Evolutionary conservation across 2,113 vertebrate genomes (phyloP).

Genomic region (Psittacula cyanocephala): DNA sequence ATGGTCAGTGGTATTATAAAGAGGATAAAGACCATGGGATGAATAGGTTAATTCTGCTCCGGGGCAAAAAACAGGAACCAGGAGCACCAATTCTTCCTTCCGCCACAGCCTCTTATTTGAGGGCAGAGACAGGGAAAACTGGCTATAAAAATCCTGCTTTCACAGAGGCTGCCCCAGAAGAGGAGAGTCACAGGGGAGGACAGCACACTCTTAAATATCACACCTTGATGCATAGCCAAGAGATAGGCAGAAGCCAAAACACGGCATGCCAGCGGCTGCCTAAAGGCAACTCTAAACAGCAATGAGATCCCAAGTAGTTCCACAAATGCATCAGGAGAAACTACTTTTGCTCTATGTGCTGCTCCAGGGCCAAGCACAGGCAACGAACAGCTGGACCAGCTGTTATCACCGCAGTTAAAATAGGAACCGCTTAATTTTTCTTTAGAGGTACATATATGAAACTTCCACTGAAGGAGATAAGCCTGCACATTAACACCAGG

Average conservation of each 20-base stretch:
- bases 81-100: neutral
- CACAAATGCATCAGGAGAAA: neutral
- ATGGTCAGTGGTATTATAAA: neutral
- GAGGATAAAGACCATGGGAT: neutral
- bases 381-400: neutral
- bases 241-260: neutral
- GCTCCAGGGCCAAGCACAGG: neutral
- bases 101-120: neutral
- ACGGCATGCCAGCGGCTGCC: neutral
- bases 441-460: neutral
- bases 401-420: neutral
- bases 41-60: neutral
- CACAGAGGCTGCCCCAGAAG: neutral
- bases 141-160: neutral
- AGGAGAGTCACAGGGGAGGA: neutral
- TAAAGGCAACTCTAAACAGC: neutral
- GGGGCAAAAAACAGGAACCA: neutral
- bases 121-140: neutral
- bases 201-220: neutral
- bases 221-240: neutral
- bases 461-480: neutral
- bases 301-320: neutral
- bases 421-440: neutral
- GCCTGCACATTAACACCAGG: fast-evolving
- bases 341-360: neutral